phyloP scores from a whole-genome alignment of 1,140 invertebrate genomes.

The Scaptomyza graminum region DNA sequence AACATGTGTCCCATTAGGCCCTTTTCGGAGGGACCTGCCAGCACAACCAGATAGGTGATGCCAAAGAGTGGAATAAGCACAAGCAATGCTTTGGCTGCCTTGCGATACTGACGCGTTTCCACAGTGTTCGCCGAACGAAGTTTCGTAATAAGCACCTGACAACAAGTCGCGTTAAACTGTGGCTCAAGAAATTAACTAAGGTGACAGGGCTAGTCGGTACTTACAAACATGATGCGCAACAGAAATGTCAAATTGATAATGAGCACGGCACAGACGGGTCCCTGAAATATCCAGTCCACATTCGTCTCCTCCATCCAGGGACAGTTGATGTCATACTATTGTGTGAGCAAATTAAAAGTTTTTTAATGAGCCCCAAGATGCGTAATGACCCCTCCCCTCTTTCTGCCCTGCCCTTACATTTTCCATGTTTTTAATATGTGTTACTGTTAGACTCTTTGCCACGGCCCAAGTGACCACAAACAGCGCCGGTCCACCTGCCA shows the following conservation, averaged over 20 bases:
- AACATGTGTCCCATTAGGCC: slow-evolving; percentile 86
- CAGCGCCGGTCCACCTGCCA: slow-evolving; percentile 87
- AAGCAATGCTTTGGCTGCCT: slow-evolving; percentile 94
- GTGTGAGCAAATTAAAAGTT: slow-evolving; percentile 13
- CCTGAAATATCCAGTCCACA: slow-evolving; percentile 92
- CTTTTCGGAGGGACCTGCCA: slow-evolving; percentile 89
- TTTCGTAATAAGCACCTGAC: slow-evolving; percentile 94
- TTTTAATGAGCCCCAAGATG: slow-evolving; percentile 17
- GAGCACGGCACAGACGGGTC: slow-evolving; percentile 89
- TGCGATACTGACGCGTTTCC: slow-evolving; percentile 94
- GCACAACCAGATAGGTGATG: slow-evolving; percentile 92
- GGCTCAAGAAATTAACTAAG: not conserved
- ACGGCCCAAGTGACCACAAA: slow-evolving; percentile 89
- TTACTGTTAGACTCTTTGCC: slow-evolving; percentile 86
- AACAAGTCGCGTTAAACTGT: not conserved
- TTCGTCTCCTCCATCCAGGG: slow-evolving; percentile 89
- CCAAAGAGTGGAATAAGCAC: slow-evolving; percentile 94
- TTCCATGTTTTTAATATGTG: slow-evolving; percentile 50
- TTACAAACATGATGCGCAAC: slow-evolving; percentile 95
- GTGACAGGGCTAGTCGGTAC: slow-evolving; percentile 75
- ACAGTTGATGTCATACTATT: slow-evolving; percentile 84
- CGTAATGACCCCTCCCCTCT: not conserved
- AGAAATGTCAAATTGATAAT: slow-evolving; percentile 94
- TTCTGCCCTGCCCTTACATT: slow-evolving; percentile 51
- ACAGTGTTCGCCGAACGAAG: slow-evolving; percentile 92